phyloP scores from a whole-genome alignment of 2,797 vertebrate species.

The Liparis tanakae region DNA sequence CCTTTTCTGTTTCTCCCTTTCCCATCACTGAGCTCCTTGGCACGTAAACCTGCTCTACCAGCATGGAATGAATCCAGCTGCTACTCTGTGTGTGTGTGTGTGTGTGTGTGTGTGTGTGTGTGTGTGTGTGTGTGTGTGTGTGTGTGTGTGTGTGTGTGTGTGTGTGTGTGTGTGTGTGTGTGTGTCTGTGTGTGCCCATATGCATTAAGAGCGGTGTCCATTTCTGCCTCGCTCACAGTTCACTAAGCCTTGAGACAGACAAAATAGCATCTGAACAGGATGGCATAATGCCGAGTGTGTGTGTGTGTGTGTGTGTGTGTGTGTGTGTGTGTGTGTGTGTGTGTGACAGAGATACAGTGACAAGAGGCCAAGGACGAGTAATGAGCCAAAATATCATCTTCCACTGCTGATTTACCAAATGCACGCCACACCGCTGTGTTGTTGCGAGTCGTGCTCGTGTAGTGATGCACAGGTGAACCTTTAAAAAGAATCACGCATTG shows the following conservation, averaged over 20 bases:
- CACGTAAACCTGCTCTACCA: conserved; percentile 58
- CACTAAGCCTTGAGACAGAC: conserved; percentile 62
- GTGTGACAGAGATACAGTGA: neutral
- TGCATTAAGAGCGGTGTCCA: conserved; percentile 75
- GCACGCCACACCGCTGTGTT: neutral
- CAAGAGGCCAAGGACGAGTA: conserved; percentile 32
- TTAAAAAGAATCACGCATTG: neutral
- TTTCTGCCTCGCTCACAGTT: conserved; percentile 80
- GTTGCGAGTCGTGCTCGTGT: conserved; percentile 7
- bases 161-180: conserved; percentile 30
- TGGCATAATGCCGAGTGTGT: neutral
- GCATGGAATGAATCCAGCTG: conserved; percentile 52
- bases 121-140: conserved; percentile 30
- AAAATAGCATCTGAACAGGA: conserved; percentile 43
- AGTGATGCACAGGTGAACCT: neutral
- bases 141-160: neutral
- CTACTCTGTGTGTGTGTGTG: conserved; percentile 13
- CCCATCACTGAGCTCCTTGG: conserved; percentile 33
- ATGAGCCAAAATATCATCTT: conserved; percentile 33
- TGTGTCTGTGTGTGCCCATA: conserved; percentile 28
- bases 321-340: neutral
- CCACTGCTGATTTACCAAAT: conserved; percentile 31
- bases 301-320: neutral
- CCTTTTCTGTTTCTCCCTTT: conserved; percentile 1
- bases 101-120: neutral